Evolutionary conservation across 2,888 invertebrate genomes (phyloP).

Genomic region (Ceraclea dissimilis): DNA sequence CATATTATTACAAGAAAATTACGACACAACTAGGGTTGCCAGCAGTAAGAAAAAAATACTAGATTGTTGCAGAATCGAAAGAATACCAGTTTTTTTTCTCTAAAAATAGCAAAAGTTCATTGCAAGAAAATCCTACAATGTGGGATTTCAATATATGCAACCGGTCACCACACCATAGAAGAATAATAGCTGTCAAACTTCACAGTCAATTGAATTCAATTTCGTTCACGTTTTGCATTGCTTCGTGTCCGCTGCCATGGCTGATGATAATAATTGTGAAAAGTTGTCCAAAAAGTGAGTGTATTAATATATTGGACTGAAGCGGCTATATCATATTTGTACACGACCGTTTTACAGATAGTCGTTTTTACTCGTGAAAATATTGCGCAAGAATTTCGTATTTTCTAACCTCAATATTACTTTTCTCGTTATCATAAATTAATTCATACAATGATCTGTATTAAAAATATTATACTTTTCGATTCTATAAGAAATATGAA

Average conservation of each 20-base stretch:
- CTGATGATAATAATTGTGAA: conserved; percentile 49
- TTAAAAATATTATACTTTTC: not conserved
- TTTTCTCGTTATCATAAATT: not conserved
- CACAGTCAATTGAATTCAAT: no score
- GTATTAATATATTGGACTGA: not conserved
- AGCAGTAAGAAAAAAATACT: no score
- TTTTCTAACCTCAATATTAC: not conserved
- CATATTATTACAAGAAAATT: no score
- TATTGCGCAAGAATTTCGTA: not conserved
- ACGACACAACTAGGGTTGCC: no score
- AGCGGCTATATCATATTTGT: not conserved
- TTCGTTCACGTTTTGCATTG: not conserved
- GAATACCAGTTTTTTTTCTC: no score
- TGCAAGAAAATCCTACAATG: no score
- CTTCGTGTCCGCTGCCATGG: conserved; percentile 37
- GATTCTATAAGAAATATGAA: not conserved
- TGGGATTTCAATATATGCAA: no score
- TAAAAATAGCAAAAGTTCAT: no score
- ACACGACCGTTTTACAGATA: no score
- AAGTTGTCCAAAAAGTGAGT: conserved; percentile 64
- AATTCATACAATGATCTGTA: not conserved
- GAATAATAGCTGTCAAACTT: no score
- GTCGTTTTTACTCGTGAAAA: not conserved
- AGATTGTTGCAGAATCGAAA: no score
- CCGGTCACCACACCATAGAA: no score